phyloP scores from a whole-genome alignment of 1,140 invertebrate species.

The Macrosteles quadrilineatus region DNA sequence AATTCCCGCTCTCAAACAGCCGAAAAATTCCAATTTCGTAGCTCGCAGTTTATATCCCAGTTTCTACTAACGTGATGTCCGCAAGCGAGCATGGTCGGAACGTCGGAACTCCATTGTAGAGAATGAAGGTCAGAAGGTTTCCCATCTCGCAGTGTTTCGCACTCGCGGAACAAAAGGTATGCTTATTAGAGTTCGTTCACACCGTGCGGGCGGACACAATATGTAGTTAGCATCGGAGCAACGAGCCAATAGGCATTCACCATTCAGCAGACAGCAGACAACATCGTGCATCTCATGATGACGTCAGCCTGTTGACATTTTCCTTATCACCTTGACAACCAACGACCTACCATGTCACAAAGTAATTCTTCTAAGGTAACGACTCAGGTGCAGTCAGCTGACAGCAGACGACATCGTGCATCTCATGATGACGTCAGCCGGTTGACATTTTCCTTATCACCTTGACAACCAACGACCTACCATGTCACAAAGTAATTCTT shows the following conservation, averaged over 20 bases:
- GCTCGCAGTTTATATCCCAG: neutral
- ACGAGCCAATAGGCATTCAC: neutral
- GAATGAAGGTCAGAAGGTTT: conserved; percentile 13
- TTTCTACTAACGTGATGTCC: conserved; percentile 2
- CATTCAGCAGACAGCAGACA: neutral
- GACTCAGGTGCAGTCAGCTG: too few relatives aligned
- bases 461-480: too few relatives aligned
- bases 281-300: neutral
- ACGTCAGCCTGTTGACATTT: too few relatives aligned
- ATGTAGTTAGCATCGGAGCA: conserved; percentile 19
- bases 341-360: too few relatives aligned
- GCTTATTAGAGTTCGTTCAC: conserved; percentile 21
- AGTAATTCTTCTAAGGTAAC: too few relatives aligned
- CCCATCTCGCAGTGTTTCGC: conserved; percentile 6
- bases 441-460: too few relatives aligned
- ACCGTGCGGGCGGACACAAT: conserved; percentile 9
- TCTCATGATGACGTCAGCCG: too few relatives aligned
- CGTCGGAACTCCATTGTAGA: neutral
- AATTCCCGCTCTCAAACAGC: neutral
- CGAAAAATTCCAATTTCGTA: neutral
- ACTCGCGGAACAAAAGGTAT: conserved; percentile 5
- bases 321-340: too few relatives aligned
- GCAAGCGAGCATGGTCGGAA: neutral
- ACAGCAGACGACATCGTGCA: too few relatives aligned
- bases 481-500: too few relatives aligned